These are phyloP conservation scores for Podarcis siculus DNA, from an alignment of 2,797 vertebrate genomes.

Conservation along the genomic window DNA sequence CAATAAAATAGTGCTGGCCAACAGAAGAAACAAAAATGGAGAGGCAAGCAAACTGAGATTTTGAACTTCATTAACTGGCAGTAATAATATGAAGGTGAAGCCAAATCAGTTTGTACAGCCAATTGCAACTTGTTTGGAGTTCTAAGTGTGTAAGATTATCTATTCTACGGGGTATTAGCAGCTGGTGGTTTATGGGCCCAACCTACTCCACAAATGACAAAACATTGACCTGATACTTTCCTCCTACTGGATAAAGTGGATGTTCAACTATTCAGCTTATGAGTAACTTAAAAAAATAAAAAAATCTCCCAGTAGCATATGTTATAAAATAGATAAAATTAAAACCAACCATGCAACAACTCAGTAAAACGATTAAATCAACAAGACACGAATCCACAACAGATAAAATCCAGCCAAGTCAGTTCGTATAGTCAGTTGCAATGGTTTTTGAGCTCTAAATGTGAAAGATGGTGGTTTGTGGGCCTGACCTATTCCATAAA, in stretches of 20 bases:
- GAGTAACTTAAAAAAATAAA: too few species aligned
- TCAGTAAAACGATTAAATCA: too few species aligned
- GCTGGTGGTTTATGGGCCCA: background rate
- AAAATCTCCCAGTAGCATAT: too few species aligned
- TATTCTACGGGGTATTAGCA: background rate
- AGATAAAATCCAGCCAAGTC: background rate
- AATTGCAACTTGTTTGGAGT: background rate
- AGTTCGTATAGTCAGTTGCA: background rate
- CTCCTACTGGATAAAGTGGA: background rate
- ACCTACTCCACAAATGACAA: background rate
- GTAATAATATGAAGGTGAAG: background rate
- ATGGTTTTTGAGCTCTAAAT: too few species aligned
- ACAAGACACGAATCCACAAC: too few species aligned
- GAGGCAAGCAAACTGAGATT: too few species aligned
- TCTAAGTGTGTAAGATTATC: background rate
- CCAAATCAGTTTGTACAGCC: background rate
- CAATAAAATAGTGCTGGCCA: background rate
- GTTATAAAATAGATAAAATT: too few species aligned
- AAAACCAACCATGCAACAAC: too few species aligned
- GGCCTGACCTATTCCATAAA: background rate
- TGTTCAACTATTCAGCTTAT: too few species aligned
- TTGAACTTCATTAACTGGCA: too few species aligned
- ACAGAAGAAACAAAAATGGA: background rate
- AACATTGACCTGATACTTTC: background rate
- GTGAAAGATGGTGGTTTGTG: background rate